Percentiles rank a stretch among this genome's conserved stretches.
phyloP scores from a whole-genome alignment of 1,140 invertebrate species.

The Parasteatoda tepidariorum region DNA sequence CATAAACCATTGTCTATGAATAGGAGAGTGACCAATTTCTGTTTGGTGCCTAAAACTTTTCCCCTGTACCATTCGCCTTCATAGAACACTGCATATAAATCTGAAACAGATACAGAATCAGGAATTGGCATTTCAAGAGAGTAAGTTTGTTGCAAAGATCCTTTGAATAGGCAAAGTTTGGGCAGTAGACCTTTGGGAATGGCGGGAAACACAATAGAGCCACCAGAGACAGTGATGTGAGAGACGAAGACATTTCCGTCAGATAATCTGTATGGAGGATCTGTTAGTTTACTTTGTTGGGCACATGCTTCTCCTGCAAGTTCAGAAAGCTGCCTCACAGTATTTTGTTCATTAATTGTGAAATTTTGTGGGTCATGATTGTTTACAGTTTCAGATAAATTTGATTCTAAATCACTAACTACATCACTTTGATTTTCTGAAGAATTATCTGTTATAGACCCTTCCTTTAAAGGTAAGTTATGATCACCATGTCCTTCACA shows the following conservation, averaged over 20 bases:
- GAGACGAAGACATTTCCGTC: not conserved
- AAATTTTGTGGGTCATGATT: not conserved
- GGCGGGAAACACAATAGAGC: slow-evolving; percentile 1
- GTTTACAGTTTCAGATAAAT: not conserved
- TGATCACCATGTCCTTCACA: not conserved
- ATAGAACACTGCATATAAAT: slow-evolving; percentile 19
- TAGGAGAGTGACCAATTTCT: not conserved
- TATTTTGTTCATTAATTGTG: not conserved
- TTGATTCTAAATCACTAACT: not conserved
- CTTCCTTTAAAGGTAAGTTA: not conserved
- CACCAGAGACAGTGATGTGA: not conserved
- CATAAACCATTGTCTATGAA: slow-evolving; percentile 22
- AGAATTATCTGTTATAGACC: not conserved
- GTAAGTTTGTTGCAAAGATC: not conserved
- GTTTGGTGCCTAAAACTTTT: not conserved
- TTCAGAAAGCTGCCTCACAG: not conserved
- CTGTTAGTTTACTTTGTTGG: not conserved
- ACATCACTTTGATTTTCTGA: not conserved
- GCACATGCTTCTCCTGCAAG: not conserved
- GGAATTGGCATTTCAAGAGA: not conserved
- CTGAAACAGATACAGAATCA: not conserved
- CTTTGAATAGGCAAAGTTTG: not conserved
- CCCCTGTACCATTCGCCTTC: slow-evolving; percentile 29
- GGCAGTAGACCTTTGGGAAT: slow-evolving; percentile 5
- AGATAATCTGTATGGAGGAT: not conserved